phyloP scores from a whole-genome alignment of 2,113 vertebrate genomes.

The Zosterops lateralis region DNA sequence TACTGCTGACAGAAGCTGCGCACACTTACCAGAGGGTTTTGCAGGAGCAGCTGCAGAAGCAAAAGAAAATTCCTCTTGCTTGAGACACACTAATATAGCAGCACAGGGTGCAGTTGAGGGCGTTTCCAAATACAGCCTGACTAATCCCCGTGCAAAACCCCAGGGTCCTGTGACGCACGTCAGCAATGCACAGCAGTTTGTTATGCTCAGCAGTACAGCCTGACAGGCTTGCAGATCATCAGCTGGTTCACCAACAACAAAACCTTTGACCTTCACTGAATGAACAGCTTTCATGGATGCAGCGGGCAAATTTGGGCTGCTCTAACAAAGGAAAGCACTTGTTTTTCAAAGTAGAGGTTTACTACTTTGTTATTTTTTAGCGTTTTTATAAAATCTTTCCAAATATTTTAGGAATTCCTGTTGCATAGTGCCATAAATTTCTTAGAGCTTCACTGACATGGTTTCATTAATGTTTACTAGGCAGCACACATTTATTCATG shows the following conservation, averaged over 20 bases:
- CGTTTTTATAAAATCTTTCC: not conserved
- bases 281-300: not conserved
- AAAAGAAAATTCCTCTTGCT: constrained; percentile 85
- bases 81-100: constrained; percentile 83
- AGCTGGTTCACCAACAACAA: constrained; percentile 12
- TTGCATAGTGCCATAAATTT: not conserved
- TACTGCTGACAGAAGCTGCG: not conserved
- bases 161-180: constrained; percentile 57
- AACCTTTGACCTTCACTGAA: constrained; percentile 26
- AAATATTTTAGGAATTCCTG: not conserved
- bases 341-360: not conserved
- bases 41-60: constrained; percentile 59
- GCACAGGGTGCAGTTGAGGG: constrained; percentile 72
- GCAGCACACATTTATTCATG: not conserved
- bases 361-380: not conserved
- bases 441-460: not conserved
- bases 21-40: constrained; percentile 73
- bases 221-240: not conserved
- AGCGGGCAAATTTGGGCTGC: not conserved
- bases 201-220: constrained; percentile 42
- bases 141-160: constrained; percentile 70
- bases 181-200: constrained; percentile 39
- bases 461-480: not conserved
- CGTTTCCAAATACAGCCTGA: constrained; percentile 71
- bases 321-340: not conserved